Conservation (phyloP, 2,113 vertebrate species). For the Cyprichromis sp. region DNA sequence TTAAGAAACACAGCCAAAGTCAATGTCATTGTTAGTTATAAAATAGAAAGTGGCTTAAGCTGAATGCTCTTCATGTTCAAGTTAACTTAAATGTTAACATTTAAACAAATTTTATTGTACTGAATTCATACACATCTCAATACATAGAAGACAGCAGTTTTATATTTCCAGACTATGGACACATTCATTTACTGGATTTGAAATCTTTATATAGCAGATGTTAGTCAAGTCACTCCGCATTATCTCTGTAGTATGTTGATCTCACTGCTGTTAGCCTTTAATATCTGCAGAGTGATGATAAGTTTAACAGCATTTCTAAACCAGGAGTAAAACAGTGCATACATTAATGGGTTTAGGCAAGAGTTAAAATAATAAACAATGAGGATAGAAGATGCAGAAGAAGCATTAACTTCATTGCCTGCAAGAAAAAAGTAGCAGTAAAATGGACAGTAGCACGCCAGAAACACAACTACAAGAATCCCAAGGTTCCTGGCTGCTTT, state of each 20-base stretch:
- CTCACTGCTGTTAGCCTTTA: neutral
- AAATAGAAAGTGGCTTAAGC: neutral
- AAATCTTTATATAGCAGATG: neutral
- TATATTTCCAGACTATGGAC: neutral
- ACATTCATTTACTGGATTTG: neutral
- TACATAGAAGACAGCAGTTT: neutral
- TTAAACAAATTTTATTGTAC: neutral
- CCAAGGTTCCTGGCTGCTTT: neutral
- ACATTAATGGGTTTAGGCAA: neutral
- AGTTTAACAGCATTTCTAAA: neutral
- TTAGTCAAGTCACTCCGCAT: neutral
- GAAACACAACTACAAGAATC: neutral
- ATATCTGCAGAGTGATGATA: neutral
- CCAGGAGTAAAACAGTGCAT: neutral
- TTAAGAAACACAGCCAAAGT: neutral
- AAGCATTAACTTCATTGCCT: neutral
- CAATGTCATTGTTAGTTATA: neutral
- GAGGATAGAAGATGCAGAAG: neutral
- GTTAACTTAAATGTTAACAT: neutral
- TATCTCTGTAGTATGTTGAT: neutral
- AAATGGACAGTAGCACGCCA: neutral
- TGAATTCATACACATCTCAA: neutral
- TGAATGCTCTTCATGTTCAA: neutral
- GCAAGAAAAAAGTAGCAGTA: neutral
- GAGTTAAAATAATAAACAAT: neutral